Evolutionary conservation across 2,797 vertebrate species (phyloP).

Genomic region (Atherinosoma microstoma): DNA sequence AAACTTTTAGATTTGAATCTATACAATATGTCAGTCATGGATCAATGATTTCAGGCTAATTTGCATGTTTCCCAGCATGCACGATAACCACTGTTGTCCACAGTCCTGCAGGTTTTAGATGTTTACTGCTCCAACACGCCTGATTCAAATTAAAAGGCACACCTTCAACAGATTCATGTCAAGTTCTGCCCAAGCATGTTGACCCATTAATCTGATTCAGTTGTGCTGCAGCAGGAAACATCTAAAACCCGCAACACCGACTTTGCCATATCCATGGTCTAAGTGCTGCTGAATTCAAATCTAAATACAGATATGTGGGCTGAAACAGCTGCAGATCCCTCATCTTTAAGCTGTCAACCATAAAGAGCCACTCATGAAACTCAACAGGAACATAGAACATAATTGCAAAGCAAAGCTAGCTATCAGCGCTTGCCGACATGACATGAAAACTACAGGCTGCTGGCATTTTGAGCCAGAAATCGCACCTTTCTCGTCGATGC

Average conservation of each 20-base stretch:
- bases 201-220: too few relatives aligned
- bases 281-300: neutral
- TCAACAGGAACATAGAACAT: constrained; percentile 1
- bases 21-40: neutral
- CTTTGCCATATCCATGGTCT: neutral
- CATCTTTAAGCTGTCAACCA: constrained; percentile 5
- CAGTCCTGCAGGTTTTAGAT: neutral
- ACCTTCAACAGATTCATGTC: neutral
- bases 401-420: constrained; percentile 16
- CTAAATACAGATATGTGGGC: neutral
- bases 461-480: constrained; percentile 16
- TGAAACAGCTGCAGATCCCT: neutral
- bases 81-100: neutral
- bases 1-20: neutral
- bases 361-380: constrained; percentile 3
- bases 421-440: constrained; percentile 11
- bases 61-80: neutral
- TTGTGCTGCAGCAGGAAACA: neutral
- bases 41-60: neutral
- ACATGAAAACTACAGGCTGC: constrained; percentile 18
- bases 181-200: neutral
- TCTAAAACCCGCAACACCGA: neutral
- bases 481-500: constrained; percentile 1
- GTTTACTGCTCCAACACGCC: neutral
- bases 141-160: neutral